These are phyloP conservation scores for Hapalemur alaotrensis DNA, from an alignment of 2,797 vertebrate species.

Conservation along the genomic window DNA sequence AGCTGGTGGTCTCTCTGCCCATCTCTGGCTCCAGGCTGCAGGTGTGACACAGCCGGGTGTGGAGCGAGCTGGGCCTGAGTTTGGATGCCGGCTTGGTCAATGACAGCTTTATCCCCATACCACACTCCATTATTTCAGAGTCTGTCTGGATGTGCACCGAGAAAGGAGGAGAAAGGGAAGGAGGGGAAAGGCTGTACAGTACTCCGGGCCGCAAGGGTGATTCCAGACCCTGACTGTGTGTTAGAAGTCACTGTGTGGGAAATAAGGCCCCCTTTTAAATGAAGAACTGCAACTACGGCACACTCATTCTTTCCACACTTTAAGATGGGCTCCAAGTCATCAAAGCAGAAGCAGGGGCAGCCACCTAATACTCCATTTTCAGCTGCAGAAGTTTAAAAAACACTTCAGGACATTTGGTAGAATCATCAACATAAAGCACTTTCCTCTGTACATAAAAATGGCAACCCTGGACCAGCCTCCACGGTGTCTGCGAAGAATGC, in stretches of 20 bases:
- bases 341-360: not conserved
- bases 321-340: not conserved
- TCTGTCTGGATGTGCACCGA: not conserved
- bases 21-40: not conserved
- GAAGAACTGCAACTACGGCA: not conserved
- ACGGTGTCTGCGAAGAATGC: not conserved
- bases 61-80: not conserved
- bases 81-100: not conserved
- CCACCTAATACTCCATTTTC: not conserved
- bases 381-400: not conserved
- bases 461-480: not conserved
- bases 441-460: not conserved
- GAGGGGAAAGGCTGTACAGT: no score
- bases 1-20: not conserved
- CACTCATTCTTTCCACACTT: not conserved
- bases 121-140: not conserved
- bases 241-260: not conserved
- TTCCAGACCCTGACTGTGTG: not conserved
- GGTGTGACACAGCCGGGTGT: not conserved
- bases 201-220: not conserved
- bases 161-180: not conserved
- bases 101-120: not conserved
- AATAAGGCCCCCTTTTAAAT: not conserved
- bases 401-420: not conserved
- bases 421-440: not conserved